Evolutionary conservation across 2,888 invertebrate genomes (phyloP), one percentile per base, ranked within the genome.

Genomic region (Nasonia oneida): DNA sequence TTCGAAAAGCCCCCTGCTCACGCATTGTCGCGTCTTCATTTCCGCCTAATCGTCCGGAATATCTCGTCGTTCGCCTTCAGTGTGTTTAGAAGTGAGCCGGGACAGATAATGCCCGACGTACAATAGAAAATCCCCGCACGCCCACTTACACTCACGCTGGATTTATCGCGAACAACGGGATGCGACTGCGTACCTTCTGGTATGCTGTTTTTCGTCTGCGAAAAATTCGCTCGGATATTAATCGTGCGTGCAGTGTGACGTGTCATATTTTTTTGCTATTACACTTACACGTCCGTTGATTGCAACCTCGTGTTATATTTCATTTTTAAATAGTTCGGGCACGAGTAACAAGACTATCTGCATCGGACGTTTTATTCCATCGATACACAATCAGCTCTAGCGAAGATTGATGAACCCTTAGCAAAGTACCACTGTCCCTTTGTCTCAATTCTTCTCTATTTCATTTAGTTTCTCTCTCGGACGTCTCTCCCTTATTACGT

Each of bases 91-190:
- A 67, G 50, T 67, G 39, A 74, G 4, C 37, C 0, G 37, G 37
- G 53, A 71, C 6, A 71, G 39, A 85, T 64, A 73, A 85, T 76
- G 57, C 29, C 29, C 42, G 42, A 47, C 50, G 37, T 74, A 33
- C 47, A n/a, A 33, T 74, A n/a, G 47, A 77, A 76, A 50, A 61
- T 37, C 61, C 53, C 33, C 33, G 23, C 33, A 47, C 42, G 81
- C 76, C 70, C 82, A 85, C 85, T 85, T 74, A 71, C 75, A 77
- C 79, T 82, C 64, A 82, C 85, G 85, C 85, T 82, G 37, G 64
- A 85, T 85, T 85, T 75, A 75, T 78, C 75, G 57, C 57, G 78
- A 57, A 85, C 57, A 82, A 75, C 42, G 37, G 64, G 37, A 39
- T 15, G 67, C 39, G 39, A 18, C 10, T 23, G 33, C 8, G 42